Evolutionary conservation across 2,113 vertebrate genomes (phyloP).

Genomic region (Tychaedon coryphoeus): DNA sequence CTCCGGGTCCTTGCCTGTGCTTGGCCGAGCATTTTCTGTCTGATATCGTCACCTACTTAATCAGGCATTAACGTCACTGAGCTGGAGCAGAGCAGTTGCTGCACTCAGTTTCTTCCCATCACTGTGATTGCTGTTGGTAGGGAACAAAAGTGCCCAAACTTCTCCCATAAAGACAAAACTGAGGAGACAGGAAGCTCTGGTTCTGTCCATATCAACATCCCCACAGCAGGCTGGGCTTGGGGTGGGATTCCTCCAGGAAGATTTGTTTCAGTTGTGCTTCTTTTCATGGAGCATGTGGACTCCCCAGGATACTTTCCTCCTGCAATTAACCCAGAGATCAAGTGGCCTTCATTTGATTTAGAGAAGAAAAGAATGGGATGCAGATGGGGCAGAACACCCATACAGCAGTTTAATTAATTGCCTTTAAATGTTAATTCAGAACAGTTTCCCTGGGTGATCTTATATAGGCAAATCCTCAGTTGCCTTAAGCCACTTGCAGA

Average conservation of each 20-base stretch:
- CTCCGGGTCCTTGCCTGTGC: accelerated
- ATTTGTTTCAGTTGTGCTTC: background rate
- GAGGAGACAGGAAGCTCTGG: background rate
- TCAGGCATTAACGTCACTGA: background rate
- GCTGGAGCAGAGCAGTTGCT: background rate
- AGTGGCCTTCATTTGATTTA: background rate
- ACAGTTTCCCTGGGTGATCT: conserved; percentile 5
- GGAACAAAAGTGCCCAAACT: background rate
- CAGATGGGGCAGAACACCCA: background rate
- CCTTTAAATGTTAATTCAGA: conserved; percentile 17
- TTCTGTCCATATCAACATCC: background rate
- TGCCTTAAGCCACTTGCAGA: conserved; percentile 13
- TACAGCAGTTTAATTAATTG: conserved; percentile 8
- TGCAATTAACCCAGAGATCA: background rate
- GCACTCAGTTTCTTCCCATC: background rate
- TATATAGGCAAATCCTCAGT: background rate
- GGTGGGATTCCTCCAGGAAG: background rate
- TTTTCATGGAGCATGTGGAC: background rate
- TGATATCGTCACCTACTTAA: background rate
- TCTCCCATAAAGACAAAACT: background rate
- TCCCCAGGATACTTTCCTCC: background rate
- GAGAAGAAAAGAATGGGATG: background rate
- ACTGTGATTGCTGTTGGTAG: background rate
- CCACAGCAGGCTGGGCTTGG: background rate
- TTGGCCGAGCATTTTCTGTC: background rate